phyloP scores from a whole-genome alignment of 2,888 invertebrate genomes.

The Machimus rusticus region DNA sequence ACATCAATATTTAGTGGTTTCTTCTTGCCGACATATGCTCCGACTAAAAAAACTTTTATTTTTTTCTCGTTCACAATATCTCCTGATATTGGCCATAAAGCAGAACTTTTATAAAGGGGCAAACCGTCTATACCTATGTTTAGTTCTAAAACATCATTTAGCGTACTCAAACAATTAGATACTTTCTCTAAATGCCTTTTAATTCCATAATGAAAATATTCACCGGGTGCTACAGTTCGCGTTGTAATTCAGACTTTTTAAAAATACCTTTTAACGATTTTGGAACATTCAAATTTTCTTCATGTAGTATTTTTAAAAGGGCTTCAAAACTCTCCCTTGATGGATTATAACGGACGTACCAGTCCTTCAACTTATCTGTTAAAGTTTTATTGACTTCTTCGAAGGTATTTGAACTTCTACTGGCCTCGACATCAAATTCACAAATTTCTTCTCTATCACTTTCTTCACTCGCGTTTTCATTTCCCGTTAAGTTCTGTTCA shows the following conservation, averaged over 20 bases:
- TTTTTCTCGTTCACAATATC: background rate
- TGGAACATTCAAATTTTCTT: conserved; percentile 9
- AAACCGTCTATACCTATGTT: background rate
- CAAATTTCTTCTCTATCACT: background rate
- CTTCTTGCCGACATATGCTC: background rate
- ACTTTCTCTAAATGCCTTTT: background rate
- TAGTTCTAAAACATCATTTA: background rate
- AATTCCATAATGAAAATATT: background rate
- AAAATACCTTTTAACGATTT: background rate
- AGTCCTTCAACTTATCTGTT: background rate
- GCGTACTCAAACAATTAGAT: background rate
- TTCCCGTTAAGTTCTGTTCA: background rate
- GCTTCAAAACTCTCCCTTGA: background rate
- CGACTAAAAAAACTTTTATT: conserved; percentile 1
- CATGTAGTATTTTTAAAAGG: background rate
- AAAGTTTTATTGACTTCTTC: background rate
- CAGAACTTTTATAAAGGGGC: conserved; percentile 1
- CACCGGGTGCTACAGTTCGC: background rate
- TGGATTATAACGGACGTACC: background rate
- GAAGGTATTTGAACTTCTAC: background rate
- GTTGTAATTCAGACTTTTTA: background rate
- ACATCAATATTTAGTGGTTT: conserved; percentile 2
- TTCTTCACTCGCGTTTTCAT: background rate
- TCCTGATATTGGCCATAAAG: conserved; percentile 11
- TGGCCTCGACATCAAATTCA: background rate